A percentile compares a stretch with the other conserved stretches of the same genome.
Evolutionary conservation across 2,888 invertebrate genomes (phyloP).

Genomic region (Napeogenes sylphis): DNA sequence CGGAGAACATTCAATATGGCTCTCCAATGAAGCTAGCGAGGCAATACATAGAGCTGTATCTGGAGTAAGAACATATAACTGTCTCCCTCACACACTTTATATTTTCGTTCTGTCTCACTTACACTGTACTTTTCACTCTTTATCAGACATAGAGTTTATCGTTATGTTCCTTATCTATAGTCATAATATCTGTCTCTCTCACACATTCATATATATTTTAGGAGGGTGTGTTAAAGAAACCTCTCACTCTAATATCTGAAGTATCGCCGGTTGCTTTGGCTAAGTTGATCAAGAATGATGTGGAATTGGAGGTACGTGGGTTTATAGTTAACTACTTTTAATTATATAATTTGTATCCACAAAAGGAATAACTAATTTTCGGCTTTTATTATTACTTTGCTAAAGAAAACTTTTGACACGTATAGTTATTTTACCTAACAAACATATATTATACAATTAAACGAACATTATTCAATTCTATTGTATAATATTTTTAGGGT

Average conservation of each 20-base stretch:
- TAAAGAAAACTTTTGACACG: too few relatives aligned
- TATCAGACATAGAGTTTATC: too few relatives aligned
- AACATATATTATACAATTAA: too few relatives aligned
- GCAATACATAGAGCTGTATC: constrained; percentile 78
- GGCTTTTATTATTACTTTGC: too few relatives aligned
- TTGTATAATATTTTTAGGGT: constrained; percentile 53
- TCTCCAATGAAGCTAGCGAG: constrained; percentile 78
- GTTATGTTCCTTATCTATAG: too few relatives aligned
- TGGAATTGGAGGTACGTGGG: constrained; percentile 82
- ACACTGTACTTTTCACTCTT: neutral
- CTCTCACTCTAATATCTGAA: constrained; percentile 70
- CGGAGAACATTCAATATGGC: constrained; percentile 71
- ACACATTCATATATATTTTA: constrained; percentile 29
- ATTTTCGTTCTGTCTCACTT: neutral
- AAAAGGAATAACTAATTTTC: too few relatives aligned
- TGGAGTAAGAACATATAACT: constrained; percentile 45
- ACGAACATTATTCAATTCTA: too few relatives aligned
- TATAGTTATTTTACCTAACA: too few relatives aligned
- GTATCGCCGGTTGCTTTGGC: constrained; percentile 88
- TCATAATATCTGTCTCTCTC: neutral
- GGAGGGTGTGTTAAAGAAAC: constrained; percentile 54
- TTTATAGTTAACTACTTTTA: neutral
- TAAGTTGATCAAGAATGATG: constrained; percentile 92
- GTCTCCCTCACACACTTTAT: neutral
- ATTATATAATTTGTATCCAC: too few relatives aligned